Evolutionary conservation across 1,140 invertebrate genomes (phyloP), one percentile per base, ranked within the genome.

Genomic region (Apolygus lucorum): DNA sequence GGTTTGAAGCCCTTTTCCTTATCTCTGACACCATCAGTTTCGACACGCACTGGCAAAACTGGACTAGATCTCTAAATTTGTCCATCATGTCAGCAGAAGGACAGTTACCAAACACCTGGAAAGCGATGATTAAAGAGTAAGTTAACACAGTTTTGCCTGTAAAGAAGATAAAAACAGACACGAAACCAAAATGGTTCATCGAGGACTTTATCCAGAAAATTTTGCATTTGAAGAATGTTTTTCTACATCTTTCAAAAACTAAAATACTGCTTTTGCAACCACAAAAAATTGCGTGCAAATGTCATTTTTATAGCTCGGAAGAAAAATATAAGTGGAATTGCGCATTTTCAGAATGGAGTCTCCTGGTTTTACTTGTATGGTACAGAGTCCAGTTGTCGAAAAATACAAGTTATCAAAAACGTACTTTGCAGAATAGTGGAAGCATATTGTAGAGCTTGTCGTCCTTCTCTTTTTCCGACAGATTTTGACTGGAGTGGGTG

Each of bases 401-500:
- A 68, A 63, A 76, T n/a, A n/a, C n/a, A n/a, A n/a, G n/a, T n/a
- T n/a, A n/a, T n/a, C n/a, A n/a, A n/a, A n/a, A n/a, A 42, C 73
- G 81, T 84, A 97, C 95, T 86, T 98, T 98, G 82, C 93, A 96
- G 82, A 99, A 99, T 11, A 99, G 82, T 52, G 96, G 96, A 74
- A 99, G 83, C 93, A 99, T 97, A 79, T 95, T 96, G 79, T 98
- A 98, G 0, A 99, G 83, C 80, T 96, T 96, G 76, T 92, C 90
- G 80, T 98, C 93, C 71, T 90, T 87, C 79, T 97, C 92, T 68
- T 85, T 82, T 70, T 94, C 91, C 29, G 85, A 86, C 0, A 94
- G 81, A 8, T 88, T 84, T 74, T 92, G 89, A 54, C 88, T 82
- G 42, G 93, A 90, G 82, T 96, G 92, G 24, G 88, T 90, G 75